Base-by-base conservation (phyloP, 2,797 vertebrate species). In the Sitta carolinensis region DNA sequence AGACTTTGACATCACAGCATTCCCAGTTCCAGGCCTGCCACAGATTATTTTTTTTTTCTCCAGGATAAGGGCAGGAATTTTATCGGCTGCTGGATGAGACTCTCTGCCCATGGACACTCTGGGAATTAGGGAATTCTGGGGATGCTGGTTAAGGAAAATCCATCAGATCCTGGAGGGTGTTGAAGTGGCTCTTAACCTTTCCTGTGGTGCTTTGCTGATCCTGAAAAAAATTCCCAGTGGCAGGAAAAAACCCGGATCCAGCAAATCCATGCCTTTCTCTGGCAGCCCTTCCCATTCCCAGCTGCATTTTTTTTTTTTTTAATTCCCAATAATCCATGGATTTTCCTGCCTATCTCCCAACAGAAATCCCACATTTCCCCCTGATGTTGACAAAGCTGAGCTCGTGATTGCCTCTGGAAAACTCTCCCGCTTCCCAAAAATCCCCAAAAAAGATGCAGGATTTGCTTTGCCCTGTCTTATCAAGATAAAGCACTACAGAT, bases 21-120 rank as follows among this genome's bases (percentile, higher is more conserved):
- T 59, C 66, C 63, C 25, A 16, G 25, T 9, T 23, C 26, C 5
- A 36, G 48, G 8, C 69, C 29, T 55, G n/a, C 30, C 52, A 7
- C 9, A 8, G 26, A 17, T 14, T 48, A 7, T 14, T 26, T 45
- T 47, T n/a, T 47, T 74, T n/a, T 8, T 9, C 2, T 13, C 12
- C 34, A 13, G 16, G 63, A 9, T 29, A 62, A 73, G 8, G 3
- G 74, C 21, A 38, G 32, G 22, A 9, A 45, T 84, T 93, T 91
- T 52, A 48, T 90, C 90, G 78, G 29, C 89, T 85, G 30, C 91
- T 84, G 89, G 92, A 94, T 96, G 95, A 93, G 95, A 93, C 85
- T 90, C 14, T 86, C 66, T 66, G 83, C 87, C 69, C 80, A 36
- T 1, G 0, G 94, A 95, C 47, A 11, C 50, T 18, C 5, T 1